Base-by-base conservation (phyloP, 2,888 invertebrate genomes). In the Leucophenga montana region DNA sequence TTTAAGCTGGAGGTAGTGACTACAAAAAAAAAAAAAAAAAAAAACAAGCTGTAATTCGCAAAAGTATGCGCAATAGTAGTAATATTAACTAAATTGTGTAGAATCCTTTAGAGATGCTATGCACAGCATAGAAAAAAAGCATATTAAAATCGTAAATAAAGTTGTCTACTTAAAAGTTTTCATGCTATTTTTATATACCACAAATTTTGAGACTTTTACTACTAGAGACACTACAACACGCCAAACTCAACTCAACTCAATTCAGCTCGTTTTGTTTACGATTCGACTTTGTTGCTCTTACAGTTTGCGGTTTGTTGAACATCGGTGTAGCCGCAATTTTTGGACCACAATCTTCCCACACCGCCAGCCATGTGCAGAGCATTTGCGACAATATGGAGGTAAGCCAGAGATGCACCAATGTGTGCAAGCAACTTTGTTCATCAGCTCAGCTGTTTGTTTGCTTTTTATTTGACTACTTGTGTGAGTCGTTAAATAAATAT, bases 351-450 rank as follows among this genome's bases (percentile, higher is more conserved):
- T 96, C 96, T 64, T 93, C 95, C 2, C 94, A 95, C 71, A 95
- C 97, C 1, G 96, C 97, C 31, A 95, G 95, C 73, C 97, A 97
- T 89, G 96, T 97, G 53, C 97, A 97, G 90, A 97, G 97, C 78
- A 96, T 98, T 87, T 97, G 97, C 88, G 97, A 97, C 89, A 95
- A 96, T 64, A 95, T 97, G 94, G 97, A 97, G 89, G 94, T 89
- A 82, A 77, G 75, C 77, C 1, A 13, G 50, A 4, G 1, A 16
- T 6, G 46, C 46, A 6, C 14, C 46, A 46, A 4, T 2, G 13
- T 46, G 46, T n/a, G n/a, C n/a, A n/a, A n/a, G n/a, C 46, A 14
- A 14, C n/a, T 46, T 46, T 46, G 14, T 6, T 4, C 39, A 39
- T 5, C 39, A 1, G 11, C 39, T 39, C 11, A n/a, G 46, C 22